Evolutionary conservation across 2,888 invertebrate genomes (phyloP).

Genomic region (Thelaira solivaga): DNA sequence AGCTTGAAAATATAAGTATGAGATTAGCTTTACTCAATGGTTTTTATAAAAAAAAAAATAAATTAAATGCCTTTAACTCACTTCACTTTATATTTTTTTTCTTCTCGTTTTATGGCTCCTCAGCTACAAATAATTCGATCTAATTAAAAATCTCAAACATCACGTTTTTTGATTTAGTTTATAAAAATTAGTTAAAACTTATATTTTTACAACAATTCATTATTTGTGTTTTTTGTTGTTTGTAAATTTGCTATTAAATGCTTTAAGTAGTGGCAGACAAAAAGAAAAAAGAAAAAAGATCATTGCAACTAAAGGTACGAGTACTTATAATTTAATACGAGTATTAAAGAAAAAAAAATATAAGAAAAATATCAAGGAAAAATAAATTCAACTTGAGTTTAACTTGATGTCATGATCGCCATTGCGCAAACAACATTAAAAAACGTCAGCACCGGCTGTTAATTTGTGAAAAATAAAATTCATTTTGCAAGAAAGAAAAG

Average conservation of each 20-base stretch:
- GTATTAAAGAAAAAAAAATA: too few species aligned
- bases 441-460: constrained; percentile 18
- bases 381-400: constrained; percentile 33
- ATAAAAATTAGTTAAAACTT: constrained; percentile 52
- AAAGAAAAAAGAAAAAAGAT: neutral
- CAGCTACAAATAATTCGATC: constrained; percentile 48
- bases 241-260: constrained; percentile 38
- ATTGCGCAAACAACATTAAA: constrained; percentile 43
- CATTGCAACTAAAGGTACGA: too few species aligned
- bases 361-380: neutral
- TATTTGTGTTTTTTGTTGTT: constrained; percentile 18
- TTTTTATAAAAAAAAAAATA: too few species aligned
- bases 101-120: neutral
- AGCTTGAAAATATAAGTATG: too few species aligned
- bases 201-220: constrained; percentile 4
- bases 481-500: neutral
- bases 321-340: constrained; percentile 30
- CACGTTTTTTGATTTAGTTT: constrained; percentile 63
- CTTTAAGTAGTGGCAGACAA: neutral
- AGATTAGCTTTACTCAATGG: too few species aligned
- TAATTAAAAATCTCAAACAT: constrained; percentile 64
- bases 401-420: constrained; percentile 61
- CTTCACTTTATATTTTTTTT: neutral
- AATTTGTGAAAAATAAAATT: neutral
- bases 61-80: too few species aligned